Evolutionary conservation across 2,113 vertebrate species (phyloP), one percentile per base, ranked within the genome.

Genomic region (Oenanthe melanoleuca): DNA sequence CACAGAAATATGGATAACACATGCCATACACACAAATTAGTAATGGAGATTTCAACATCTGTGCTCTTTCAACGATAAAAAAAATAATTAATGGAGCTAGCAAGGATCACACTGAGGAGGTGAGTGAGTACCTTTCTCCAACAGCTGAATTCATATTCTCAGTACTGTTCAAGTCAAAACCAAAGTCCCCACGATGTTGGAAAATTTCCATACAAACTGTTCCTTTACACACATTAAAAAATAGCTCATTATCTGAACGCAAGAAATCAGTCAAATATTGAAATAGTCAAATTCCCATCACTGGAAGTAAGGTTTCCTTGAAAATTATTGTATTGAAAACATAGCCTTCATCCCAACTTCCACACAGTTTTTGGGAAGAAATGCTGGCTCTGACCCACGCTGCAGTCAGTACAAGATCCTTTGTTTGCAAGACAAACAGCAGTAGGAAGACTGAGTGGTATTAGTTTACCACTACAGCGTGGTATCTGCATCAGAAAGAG

Each of bases 341-440:
- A 37, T 0, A 0, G 37, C 24, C 37, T 69, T 71, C 23, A 64
- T 11, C 40, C 25, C 1, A 0, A 84, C 19, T 90, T 83, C 11
- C 22, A 37, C 0, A 1, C 28, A 64, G 24, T 11, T 52, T 19
- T 50, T 42, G 33, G 50, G 50, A 88, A 94, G 86, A 80, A 88
- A 47, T 12, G 9, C 7, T 56, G 29, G 28, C 49, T 82, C n/a
- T 80, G 63, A 44, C 19, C 50, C 42, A 65, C 2, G 14, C 0
- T 64, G 37, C n/a, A 64, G 23, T 21, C 34, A 60, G 25, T 14
- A 18, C 16, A 33, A 42, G 29, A 61, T 8, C 59, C 45, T 56
- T 55, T 12, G 2, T 45, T 50, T 50, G 16, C 50, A 69, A 55
- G 52, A 45, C 33, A 45, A 80, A 60, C 28, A 60, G n/a, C 14